phyloP scores from a whole-genome alignment of 2,888 invertebrate species.

The Pterostichus madidus region DNA sequence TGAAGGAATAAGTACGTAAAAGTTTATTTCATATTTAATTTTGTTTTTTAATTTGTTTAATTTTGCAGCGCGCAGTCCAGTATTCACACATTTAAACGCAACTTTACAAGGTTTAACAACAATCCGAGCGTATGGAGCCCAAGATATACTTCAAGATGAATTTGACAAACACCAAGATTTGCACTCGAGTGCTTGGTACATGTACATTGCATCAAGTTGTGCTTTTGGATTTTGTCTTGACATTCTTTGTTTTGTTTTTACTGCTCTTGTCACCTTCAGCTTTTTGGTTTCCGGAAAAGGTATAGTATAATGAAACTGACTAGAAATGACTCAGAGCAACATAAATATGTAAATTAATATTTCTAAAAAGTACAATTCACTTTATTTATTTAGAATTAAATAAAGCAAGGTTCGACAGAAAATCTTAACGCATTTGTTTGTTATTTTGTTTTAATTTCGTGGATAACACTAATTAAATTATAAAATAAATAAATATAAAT shows the following conservation, averaged over 20 bases:
- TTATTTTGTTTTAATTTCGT: no score
- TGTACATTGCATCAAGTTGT: slow-evolving; percentile 82
- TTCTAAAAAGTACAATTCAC: no score
- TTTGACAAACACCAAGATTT: slow-evolving; percentile 81
- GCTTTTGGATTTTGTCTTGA: slow-evolving; percentile 85
- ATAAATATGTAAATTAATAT: no score
- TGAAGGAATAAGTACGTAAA: slow-evolving; percentile 83
- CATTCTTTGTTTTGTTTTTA: slow-evolving; percentile 82
- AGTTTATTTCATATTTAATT: background rate
- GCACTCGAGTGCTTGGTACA: slow-evolving; percentile 84
- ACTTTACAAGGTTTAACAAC: slow-evolving; percentile 89
- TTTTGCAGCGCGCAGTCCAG: slow-evolving; percentile 87
- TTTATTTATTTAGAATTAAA: no score
- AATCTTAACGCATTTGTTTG: no score
- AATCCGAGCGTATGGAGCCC: slow-evolving; percentile 87
- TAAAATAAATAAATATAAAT: no score
- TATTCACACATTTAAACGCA: slow-evolving; percentile 90
- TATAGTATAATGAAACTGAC: slow-evolving; percentile 68
- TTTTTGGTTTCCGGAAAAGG: slow-evolving; percentile 79
- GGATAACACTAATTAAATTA: no score
- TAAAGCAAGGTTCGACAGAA: no score
- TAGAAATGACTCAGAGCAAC: no score
- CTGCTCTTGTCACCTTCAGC: slow-evolving; percentile 83
- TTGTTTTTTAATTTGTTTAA: background rate
- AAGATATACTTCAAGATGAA: slow-evolving; percentile 81